Base-by-base conservation (phyloP, 2,113 vertebrate genomes). In the Amia ocellicauda region DNA sequence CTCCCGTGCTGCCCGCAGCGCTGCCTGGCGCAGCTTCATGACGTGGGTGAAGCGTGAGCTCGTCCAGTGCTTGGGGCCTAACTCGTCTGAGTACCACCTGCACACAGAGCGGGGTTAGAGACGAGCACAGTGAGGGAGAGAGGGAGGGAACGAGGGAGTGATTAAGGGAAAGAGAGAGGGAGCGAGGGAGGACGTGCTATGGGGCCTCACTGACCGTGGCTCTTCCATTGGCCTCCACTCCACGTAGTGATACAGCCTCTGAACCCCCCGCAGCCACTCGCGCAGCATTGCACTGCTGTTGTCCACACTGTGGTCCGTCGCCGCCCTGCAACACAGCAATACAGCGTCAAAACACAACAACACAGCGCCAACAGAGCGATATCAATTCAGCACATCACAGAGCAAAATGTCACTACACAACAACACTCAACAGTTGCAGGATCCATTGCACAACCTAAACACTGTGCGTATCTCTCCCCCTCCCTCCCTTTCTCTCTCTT, bases 211-310 rank as follows among this genome's bases (percentile, higher is more conserved):
- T 92, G 75, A 98, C 97, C 49, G 84, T 0, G 95, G 97, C 0
- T 93, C 90, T 5, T 93, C 90, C 94, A 96, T 89, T 0, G 95
- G 96, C 27, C 96, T 90, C 97, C 96, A 99, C 75, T 99, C 97
- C 69, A 98, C 92, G 0, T 94, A 92, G 3, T 98, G 97, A 72
- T 99, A 98, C 22, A 89, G 29, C 11, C 69, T 80, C 85, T 93
- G 94, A 0, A 93, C 91, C 0, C 75, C 86, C 74, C 86, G 94
- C 82, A 98, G 76, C 97, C 97, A 99, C 69, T 96, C 96, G 67
- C 86, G 89, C 71, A 99, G 82, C 68, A 98, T 79, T 10, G 88
- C 92, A 0, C 94, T 95, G 50, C 92, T 98, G 71, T 98, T 99
- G 82, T 99, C 97, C 63, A 88, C 4, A 7, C 91, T 99, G 64